phyloP scores from a whole-genome alignment of 2,797 vertebrate species.

The Esox masquinongy region DNA sequence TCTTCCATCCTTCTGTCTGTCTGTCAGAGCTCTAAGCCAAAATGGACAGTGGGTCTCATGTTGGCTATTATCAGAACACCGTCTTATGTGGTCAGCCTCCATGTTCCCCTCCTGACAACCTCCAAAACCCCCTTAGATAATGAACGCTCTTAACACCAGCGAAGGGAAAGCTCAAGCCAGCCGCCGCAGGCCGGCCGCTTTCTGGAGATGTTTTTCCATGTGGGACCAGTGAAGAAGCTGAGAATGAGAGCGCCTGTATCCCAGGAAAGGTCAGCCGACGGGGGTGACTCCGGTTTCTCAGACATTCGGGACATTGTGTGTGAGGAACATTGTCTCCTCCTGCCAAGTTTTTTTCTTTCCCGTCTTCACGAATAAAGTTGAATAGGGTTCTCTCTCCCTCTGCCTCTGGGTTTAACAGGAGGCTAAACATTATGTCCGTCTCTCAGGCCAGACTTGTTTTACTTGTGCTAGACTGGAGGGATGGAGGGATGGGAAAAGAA shows the following conservation, averaged over 20 bases:
- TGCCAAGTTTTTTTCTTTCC: conserved; percentile 48
- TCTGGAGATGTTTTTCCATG: conserved; percentile 33
- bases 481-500: conserved; percentile 58
- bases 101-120: conserved; percentile 54
- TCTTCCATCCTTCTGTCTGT: conserved; percentile 16
- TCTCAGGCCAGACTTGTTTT: conserved; percentile 55
- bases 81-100: conserved; percentile 29
- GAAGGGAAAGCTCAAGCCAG: conserved; percentile 9
- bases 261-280: conserved; percentile 57
- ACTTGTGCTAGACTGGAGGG: conserved; percentile 40
- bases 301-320: conserved; percentile 65
- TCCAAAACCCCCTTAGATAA: conserved; percentile 14
- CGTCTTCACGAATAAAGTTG: conserved; percentile 45
- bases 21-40: conserved; percentile 45
- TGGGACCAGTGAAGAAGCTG: conserved; percentile 26
- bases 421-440: conserved; percentile 59
- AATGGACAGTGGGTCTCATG: conserved; percentile 18
- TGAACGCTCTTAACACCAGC: neutral
- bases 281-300: conserved; percentile 46
- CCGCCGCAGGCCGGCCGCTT: conserved; percentile 11
- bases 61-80: conserved; percentile 41
- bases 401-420: conserved; percentile 62
- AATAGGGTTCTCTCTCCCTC: conserved; percentile 62
- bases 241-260: conserved; percentile 38
- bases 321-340: conserved; percentile 60